Conservation (phyloP, 2,797 vertebrate genomes). For the Apodemus agrarius region DNA sequence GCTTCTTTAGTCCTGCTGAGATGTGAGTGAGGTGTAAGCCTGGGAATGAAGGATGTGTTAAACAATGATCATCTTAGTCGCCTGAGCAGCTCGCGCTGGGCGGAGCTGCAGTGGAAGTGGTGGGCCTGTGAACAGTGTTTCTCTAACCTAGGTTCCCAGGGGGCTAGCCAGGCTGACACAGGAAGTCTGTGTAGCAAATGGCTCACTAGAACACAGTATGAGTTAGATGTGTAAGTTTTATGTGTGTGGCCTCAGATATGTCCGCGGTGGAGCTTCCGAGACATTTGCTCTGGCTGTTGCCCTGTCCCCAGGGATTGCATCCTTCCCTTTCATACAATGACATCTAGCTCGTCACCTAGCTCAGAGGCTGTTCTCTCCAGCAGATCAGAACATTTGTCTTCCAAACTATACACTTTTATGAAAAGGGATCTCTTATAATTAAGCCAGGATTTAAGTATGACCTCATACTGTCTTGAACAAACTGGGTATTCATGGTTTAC, state of each 20-base stretch:
- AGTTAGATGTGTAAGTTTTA: neutral
- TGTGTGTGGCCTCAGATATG: neutral
- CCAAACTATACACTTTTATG: neutral
- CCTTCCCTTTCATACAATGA: neutral
- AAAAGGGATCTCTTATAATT: neutral
- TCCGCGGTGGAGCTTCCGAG: neutral
- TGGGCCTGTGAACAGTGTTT: neutral
- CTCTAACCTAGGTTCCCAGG: neutral
- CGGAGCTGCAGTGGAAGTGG: neutral
- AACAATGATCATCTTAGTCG: neutral
- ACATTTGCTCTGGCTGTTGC: neutral
- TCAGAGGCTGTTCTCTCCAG: neutral
- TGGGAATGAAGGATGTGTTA: neutral
- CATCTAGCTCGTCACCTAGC: neutral
- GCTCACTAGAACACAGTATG: neutral
- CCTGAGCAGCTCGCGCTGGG: rapidly evolving
- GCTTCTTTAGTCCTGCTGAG: neutral
- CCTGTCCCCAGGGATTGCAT: neutral
- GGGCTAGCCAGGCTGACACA: neutral
- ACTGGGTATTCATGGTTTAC: neutral
- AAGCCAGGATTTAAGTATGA: neutral
- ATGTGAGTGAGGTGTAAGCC: neutral
- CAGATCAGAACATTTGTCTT: neutral
- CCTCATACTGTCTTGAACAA: neutral
- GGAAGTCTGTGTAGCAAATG: neutral